Evolutionary conservation across 2,113 vertebrate genomes (phyloP), one percentile per base, ranked within the genome.

Genomic region (Gadus macrocephalus): DNA sequence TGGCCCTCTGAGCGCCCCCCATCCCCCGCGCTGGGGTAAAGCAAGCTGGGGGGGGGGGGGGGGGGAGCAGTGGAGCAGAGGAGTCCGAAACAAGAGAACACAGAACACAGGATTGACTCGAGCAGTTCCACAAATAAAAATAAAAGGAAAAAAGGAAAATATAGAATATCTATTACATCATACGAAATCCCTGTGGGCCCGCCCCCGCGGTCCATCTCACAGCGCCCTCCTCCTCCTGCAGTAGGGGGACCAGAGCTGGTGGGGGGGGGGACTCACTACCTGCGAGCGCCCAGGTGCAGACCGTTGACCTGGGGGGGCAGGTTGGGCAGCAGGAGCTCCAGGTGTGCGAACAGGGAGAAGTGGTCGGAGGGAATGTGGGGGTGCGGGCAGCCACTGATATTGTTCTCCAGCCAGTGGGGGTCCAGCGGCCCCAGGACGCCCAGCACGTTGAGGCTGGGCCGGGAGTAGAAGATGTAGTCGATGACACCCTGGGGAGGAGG

Each of bases 381-480:
- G 72, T 98, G 96, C 22, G 96, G 96, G 88, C 95, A 98, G 89
- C 96, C 96, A 79, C 90, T 95, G 93, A 98, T 92, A 91, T 95
- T 96, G 92, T 98, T 98, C 91, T 98, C 95, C 85, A 93, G 95
- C 96, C 96, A 98, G 77, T 96, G 95, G 87, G 93, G 93, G 88
- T 98, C 96, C 92, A 98, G 93, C 79, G 96, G 95, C 83, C 96
- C 96, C 85, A 98, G 88, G 85, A 97, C 94, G 76, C 96, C 96
- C 89, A 98, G 89, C 81, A 97, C 95, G 82, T 97, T 98, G 89
- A 98, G 93, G 76, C 97, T 93, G 93, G 96, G 96, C 94, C 95
- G 95, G 71, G 96, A 98, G 89, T 95, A 96, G 93, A 98, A 98
- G 93, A 98, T 96, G 92, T 98, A 98, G 91, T 98, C 96, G 83